Percentiles rank a stretch among this genome's conserved stretches.
phyloP scores from a whole-genome alignment of 2,113 vertebrate genomes.

The Cyprinodon tularosa region DNA sequence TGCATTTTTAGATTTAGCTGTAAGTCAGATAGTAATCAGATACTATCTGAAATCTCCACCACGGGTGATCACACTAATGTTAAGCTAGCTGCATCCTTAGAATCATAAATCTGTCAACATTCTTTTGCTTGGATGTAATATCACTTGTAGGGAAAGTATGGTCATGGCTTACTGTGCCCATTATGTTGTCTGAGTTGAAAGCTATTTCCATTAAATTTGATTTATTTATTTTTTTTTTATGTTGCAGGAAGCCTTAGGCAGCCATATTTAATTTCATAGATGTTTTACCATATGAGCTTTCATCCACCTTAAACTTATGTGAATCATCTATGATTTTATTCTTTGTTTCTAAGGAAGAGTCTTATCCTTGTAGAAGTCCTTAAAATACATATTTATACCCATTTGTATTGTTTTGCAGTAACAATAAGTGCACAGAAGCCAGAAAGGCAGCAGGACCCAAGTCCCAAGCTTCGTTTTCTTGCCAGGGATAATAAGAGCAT shows the following conservation, averaged over 20 bases:
- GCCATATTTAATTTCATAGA: slow-evolving; percentile 44
- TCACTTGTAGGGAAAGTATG: slow-evolving; percentile 1
- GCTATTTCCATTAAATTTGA: slow-evolving; percentile 33
- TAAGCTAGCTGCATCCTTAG: slow-evolving; percentile 18
- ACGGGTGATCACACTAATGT: slow-evolving; percentile 41
- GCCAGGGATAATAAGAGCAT: slow-evolving; percentile 67
- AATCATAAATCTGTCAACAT: slow-evolving; percentile 28
- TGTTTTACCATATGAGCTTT: slow-evolving; percentile 41
- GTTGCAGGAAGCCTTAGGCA: slow-evolving; percentile 17
- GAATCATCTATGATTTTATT: slow-evolving; percentile 24
- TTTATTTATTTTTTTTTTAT: slow-evolving; percentile 14
- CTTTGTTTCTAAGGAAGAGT: slow-evolving; percentile 23
- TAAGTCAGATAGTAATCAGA: slow-evolving; percentile 29
- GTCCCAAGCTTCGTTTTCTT: slow-evolving; percentile 55
- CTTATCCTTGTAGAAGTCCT: slow-evolving; percentile 21
- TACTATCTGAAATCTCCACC: slow-evolving; percentile 34
- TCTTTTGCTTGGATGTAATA: neutral
- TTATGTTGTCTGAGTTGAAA: slow-evolving; percentile 28
- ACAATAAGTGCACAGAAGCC: slow-evolving; percentile 57
- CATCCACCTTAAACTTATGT: neutral
- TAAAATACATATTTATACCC: slow-evolving; percentile 22
- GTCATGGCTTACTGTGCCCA: slow-evolving; percentile 6
- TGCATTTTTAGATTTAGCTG: slow-evolving; percentile 40
- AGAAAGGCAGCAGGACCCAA: slow-evolving; percentile 53
- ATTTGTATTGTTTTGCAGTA: slow-evolving; percentile 49